Base-by-base conservation (phyloP, 2,113 vertebrate species). In the Labrus mixtus region DNA sequence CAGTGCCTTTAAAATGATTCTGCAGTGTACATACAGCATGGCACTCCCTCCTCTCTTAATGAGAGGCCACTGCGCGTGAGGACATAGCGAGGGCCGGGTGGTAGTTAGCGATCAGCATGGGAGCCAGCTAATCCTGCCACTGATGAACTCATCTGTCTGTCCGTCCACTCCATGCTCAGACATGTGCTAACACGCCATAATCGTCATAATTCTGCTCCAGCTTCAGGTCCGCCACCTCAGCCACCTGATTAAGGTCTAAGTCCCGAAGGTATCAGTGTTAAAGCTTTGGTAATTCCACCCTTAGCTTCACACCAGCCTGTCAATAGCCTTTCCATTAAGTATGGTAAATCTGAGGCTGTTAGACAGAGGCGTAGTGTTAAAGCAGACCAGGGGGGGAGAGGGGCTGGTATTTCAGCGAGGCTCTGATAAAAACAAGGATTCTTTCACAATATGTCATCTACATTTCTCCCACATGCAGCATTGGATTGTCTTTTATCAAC, bases 121-220 rank as follows among this genome's bases (percentile, higher is more conserved):
- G 96, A 95, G 95, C 93, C 83, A 88, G 95, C 95, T 97, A 96
- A 97, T 96, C 94, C 87, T 94, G 90, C 95, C 94, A 91, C 95
- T 96, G 95, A 97, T 97, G 96, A 99, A 97, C 96, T 97, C 95
- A 95, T 96, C 81, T 95, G 95, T 96, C 96, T 96, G 95, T 95
- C 96, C 95, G 96, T 97, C 97, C 96, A 95, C 94, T 96, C 94
- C 88, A 91, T 91, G 92, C 92, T 94, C 90, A 96, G 96, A 96
- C 97, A 95, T 95, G 96, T 95, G 95, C 95, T 96, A 95, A 96
- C 96, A 97, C 96, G 97, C 96, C 96, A 96, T 97, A 96, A 96
- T 96, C 94, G 94, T 96, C 96, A 97, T 96, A 96, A 96, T 94
- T 96, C 95, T 95, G 92, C 95, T 94, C 95, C 93, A 93, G 94